These are phyloP conservation scores for Pyralis farinalis DNA, from an alignment of 2,888 invertebrate species.

Conservation along the genomic window DNA sequence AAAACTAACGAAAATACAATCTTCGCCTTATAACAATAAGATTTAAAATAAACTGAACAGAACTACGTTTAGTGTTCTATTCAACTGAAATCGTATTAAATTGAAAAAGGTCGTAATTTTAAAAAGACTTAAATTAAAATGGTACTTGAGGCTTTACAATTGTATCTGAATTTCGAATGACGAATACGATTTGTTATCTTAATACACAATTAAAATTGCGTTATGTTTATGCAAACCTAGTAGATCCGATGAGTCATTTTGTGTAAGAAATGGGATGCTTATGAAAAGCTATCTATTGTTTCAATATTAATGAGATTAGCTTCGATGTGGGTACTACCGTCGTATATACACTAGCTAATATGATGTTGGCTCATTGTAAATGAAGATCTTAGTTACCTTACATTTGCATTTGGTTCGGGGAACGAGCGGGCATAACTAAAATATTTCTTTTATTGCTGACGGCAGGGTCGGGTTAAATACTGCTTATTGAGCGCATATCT, in stretches of 20 bases:
- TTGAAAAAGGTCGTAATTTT: constrained; percentile 10
- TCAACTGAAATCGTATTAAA: constrained; percentile 1
- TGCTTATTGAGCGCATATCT: constrained; percentile 7
- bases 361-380: constrained; percentile 38
- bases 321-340: constrained; percentile 25
- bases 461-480: neutral
- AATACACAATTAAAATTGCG: constrained; percentile 37
- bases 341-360: no score
- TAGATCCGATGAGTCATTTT: constrained; percentile 57
- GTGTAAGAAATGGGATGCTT: constrained; percentile 54
- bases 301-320: constrained; percentile 44
- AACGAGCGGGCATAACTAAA: constrained; percentile 3
- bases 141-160: constrained; percentile 1
- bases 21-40: constrained; percentile 14
- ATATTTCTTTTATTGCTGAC: constrained; percentile 5
- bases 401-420: constrained; percentile 21
- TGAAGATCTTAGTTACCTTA: constrained; percentile 40
- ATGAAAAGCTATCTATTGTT: constrained; percentile 48
- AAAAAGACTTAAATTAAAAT: neutral
- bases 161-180: constrained; percentile 5
- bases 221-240: constrained; percentile 44
- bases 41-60: constrained; percentile 10
- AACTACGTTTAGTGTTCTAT: constrained; percentile 16
- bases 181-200: constrained; percentile 15
- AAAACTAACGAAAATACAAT: constrained; percentile 24